Evolutionary conservation across 2,113 vertebrate species (phyloP).

Genomic region (Pionites leucogaster): DNA sequence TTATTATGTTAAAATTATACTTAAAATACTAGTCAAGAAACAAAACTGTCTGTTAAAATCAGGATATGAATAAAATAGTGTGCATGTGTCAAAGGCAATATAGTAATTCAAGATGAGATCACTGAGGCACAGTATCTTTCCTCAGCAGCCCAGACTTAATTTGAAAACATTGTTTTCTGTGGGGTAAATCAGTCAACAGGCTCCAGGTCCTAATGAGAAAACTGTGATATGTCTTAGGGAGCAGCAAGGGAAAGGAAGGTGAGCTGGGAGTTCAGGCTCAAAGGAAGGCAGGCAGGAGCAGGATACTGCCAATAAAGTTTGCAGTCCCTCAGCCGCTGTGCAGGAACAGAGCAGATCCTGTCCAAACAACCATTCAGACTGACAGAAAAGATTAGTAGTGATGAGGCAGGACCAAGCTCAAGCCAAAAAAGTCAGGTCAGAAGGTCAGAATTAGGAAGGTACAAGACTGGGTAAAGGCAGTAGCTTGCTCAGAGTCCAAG

Average conservation of each 20-base stretch:
- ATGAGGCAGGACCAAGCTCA: not conserved
- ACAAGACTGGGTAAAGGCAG: not conserved
- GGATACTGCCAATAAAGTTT: not conserved
- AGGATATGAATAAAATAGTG: not conserved
- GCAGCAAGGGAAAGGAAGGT: not conserved
- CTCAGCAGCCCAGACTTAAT: not conserved
- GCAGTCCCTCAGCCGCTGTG: not conserved
- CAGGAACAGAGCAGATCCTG: not conserved
- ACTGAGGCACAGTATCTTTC: not conserved
- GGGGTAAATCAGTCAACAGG: not conserved
- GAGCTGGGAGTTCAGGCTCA: not conserved
- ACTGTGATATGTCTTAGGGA: not conserved
- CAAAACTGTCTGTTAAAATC: not conserved
- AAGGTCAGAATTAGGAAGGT: not conserved
- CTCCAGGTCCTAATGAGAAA: not conserved
- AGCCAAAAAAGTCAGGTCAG: not conserved
- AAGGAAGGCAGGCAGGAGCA: not conserved
- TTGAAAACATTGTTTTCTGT: not conserved
- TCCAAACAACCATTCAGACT: not conserved
- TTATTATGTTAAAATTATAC: not conserved
- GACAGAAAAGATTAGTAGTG: not conserved
- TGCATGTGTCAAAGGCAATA: not conserved
- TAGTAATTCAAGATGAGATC: not conserved
- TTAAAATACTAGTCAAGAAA: not conserved
- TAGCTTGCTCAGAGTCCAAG: accelerated